Base-by-base conservation (phyloP, 2,797 vertebrate genomes). In the Mus spretus region DNA sequence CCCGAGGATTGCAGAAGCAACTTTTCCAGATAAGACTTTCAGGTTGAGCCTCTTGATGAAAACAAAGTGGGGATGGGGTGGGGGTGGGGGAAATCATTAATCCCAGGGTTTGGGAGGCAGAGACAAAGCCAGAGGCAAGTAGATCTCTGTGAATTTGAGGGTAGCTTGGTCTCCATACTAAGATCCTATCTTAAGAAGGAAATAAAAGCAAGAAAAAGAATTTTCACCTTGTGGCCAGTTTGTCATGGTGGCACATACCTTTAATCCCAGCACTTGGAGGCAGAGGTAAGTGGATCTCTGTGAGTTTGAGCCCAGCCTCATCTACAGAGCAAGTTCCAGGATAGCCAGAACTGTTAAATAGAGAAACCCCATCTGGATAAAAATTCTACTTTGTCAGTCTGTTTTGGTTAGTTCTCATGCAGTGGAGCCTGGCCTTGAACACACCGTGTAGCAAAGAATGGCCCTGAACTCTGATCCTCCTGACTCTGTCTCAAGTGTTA, bases 11-110 rank as follows among this genome's bases (percentile, higher is more conserved):
- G 17, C 26, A 83, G 72, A 82, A 20, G 24, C 19, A 59, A 14
- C 17, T 44, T 55, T 94, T 89, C 55, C n/a, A 61, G 65, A 40
- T 93, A 81, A 93, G 65, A 63, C 31, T 79, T 94, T 12, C 22
- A 70, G 75, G 65, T 44, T 67, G 80, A 93, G 34, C 63, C 65
- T 91, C 57, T 67, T 59, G 12, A 61, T 57, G 44, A 81, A 89
- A 75, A 93, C 20, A n/a, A 20, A 94, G n/a, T 24, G 15, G 28
- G 26, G 5, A 20, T 17, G 34, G 34, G 13, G 20, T 34, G 15
- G 34, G 3, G n/a, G 70, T 74, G 40, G 22, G 37, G 10, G 37
- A 44, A 75, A 40, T 24, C 6, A 22, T 81, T 37, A 59, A 57
- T 81, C n/a, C 7, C 79, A 59, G 34, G 55, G 15, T 12, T 57